phyloP scores from a whole-genome alignment of 2,888 invertebrate genomes.

The Thelaira solivaga region DNA sequence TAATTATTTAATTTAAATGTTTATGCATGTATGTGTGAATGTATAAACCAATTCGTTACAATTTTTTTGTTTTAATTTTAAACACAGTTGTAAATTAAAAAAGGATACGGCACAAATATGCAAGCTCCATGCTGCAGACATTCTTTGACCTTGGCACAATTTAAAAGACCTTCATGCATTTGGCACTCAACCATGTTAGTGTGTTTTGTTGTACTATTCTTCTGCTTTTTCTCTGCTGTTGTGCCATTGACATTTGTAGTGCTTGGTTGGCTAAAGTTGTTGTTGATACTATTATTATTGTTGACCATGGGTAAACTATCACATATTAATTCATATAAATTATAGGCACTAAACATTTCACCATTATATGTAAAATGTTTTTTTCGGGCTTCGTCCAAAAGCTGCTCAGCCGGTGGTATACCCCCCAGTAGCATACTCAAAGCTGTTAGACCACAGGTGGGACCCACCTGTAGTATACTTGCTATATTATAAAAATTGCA shows the following conservation, averaged over 20 bases:
- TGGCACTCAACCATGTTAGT: constrained; percentile 64
- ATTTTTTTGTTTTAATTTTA: background rate
- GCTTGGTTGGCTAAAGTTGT: constrained; percentile 17
- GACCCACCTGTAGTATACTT: constrained; percentile 77
- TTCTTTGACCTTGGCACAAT: constrained; percentile 76
- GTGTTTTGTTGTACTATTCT: constrained; percentile 4
- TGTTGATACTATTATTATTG: constrained; percentile 51
- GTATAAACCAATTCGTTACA: background rate
- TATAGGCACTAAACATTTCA: constrained; percentile 90
- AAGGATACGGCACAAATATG: constrained; percentile 80
- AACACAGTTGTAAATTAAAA: constrained; percentile 50
- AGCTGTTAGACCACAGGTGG: constrained; percentile 93
- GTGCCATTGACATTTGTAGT: constrained; percentile 35
- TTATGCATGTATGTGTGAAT: too few relatives aligned
- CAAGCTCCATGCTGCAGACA: constrained; percentile 76
- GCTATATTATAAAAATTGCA: constrained; percentile 77
- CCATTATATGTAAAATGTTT: constrained; percentile 87
- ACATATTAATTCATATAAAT: constrained; percentile 80
- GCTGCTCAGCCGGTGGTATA: constrained; percentile 79
- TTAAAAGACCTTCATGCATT: constrained; percentile 76
- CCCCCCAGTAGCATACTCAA: constrained; percentile 86
- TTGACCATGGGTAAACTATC: constrained; percentile 65
- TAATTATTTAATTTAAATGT: too few relatives aligned
- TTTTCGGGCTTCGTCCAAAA: constrained; percentile 81
- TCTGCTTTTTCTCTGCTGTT: constrained; percentile 2